Evolutionary conservation across 2,888 invertebrate species (phyloP), one percentile per base, ranked within the genome.

Genomic region (Drosophila melanosoma): DNA sequence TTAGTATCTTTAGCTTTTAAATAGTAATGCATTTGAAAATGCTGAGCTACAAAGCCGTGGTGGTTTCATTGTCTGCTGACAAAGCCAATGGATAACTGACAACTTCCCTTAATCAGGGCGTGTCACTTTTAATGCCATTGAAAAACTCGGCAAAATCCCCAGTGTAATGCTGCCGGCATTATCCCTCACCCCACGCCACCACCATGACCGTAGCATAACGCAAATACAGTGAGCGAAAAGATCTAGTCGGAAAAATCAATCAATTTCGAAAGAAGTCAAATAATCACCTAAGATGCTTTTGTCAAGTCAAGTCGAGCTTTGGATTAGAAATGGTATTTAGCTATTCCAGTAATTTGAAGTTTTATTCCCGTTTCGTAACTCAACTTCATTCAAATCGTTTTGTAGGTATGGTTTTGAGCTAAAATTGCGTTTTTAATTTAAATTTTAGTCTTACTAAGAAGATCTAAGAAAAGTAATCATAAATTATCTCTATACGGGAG

Each of bases 91-190:
- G 36, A 23, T n/a, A 49, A 59, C 36, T 49, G 49, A 65, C 33
- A 49, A 57, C n/a, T 68, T 52, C 62, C 69, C 65, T 61, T 56
- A 74, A 79, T 66, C 60, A 58, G 71, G 79, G 79, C 69, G 71
- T 75, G 79, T 66, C 79, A 71, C 20, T 40, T 42, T 40, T 60
- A 48, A 61, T 64, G 45, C 32, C 51, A 45, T 57, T 49, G 38
- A 45, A 53, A 64, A 65, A 51, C 68, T 48, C n/a, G n/a, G 17
- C 17, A n/a, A 64, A 77, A 64, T 58, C 63, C 67, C 54, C 51
- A 51, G 62, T 77, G 61, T 78, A 59, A 74, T 63, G 51, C 62
- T 49, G 45, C 56, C 42, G 54, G 62, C 73, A 66, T 52, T 38
- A 20, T 52, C 20, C 4, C n/a, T 10, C 20, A 4, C 8, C 8